These are phyloP conservation scores for Pelecanoides urinatrix DNA, from an alignment of 2,113 vertebrate genomes.

Conservation along the genomic window DNA sequence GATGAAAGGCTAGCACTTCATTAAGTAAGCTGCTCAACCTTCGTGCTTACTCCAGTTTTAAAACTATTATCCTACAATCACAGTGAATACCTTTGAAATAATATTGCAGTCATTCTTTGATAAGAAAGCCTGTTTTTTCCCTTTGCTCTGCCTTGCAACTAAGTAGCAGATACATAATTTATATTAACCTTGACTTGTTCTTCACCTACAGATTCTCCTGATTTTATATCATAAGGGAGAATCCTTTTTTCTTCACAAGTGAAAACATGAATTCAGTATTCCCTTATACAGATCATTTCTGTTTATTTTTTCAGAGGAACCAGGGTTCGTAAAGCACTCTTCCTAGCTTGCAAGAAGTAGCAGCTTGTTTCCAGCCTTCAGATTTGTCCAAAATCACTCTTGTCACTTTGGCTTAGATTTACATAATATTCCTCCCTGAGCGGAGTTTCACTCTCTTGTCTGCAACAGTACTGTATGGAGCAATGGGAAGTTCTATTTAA, in stretches of 20 bases:
- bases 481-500: not conserved
- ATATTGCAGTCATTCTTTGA: slow-evolving; percentile 49
- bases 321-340: not conserved
- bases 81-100: slow-evolving; percentile 62
- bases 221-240: slow-evolving; percentile 51
- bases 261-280: slow-evolving; percentile 47
- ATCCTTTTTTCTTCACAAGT: slow-evolving; percentile 31
- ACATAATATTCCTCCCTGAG: not conserved
- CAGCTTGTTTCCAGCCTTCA: slow-evolving; percentile 13
- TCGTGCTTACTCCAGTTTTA: slow-evolving; percentile 31
- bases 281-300: not conserved
- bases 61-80: slow-evolving; percentile 46
- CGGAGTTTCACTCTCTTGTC: not conserved
- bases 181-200: slow-evolving; percentile 67
- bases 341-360: not conserved
- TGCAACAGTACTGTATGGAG: not conserved
- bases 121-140: slow-evolving; percentile 1
- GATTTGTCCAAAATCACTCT: slow-evolving; percentile 27
- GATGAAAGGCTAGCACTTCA: slow-evolving; percentile 33
- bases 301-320: not conserved
- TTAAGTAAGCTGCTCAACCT: slow-evolving; percentile 49
- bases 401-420: slow-evolving; percentile 26
- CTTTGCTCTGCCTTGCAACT: slow-evolving; percentile 28
- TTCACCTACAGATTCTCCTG: slow-evolving; percentile 48
- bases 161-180: slow-evolving; percentile 63